Conservation (phyloP, 2,888 invertebrate species). For the Itoplectis maculator region DNA sequence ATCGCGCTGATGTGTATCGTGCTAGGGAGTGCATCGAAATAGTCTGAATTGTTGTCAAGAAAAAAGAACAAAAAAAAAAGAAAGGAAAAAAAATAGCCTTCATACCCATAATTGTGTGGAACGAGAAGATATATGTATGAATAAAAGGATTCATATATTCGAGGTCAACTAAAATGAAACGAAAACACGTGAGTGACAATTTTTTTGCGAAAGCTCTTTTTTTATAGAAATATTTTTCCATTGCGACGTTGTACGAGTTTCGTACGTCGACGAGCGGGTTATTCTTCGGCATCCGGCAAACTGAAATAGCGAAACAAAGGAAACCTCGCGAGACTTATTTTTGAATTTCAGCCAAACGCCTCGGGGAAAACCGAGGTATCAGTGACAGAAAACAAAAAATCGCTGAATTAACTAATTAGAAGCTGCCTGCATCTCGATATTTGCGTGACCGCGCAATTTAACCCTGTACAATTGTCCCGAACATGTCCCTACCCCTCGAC, state of each 20-base stretch:
- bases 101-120: constrained; percentile 62
- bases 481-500: too few relatives aligned
- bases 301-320: neutral
- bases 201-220: constrained; percentile 4
- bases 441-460: too few relatives aligned
- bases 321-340: neutral
- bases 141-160: constrained; percentile 71
- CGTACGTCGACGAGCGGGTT: neutral
- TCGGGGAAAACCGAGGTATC: neutral
- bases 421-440: too few relatives aligned
- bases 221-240: neutral
- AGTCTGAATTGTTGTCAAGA: constrained; percentile 60
- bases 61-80: constrained; percentile 13
- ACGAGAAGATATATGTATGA: constrained; percentile 67
- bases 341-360: neutral
- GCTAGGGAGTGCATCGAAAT: constrained; percentile 58
- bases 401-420: too few relatives aligned
- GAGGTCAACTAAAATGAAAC: constrained; percentile 52
- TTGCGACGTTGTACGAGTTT: neutral
- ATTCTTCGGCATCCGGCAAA: neutral
- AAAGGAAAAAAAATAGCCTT: constrained; percentile 41
- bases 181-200: constrained; percentile 11
- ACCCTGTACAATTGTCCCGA: too few relatives aligned
- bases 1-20: constrained; percentile 53
- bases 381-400: neutral